Percentiles rank a stretch among this genome's conserved stretches.
These are phyloP conservation scores for Mallotus villosus DNA, from an alignment of 2,797 vertebrate species.

Conservation along the genomic window DNA sequence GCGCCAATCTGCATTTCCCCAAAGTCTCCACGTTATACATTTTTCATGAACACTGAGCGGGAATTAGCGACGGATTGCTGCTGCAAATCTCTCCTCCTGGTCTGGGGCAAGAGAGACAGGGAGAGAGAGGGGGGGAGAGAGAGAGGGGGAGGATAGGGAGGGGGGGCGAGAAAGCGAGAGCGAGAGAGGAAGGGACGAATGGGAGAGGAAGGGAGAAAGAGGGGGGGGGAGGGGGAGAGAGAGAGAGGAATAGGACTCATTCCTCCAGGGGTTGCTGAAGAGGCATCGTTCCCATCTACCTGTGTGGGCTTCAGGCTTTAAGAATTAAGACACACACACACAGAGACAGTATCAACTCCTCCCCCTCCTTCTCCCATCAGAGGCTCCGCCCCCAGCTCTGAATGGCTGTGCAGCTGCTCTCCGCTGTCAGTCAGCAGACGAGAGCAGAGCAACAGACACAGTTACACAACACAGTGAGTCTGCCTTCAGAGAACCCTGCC, in stretches of 20 bases:
- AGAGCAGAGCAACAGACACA: neutral
- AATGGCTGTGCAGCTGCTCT: slow-evolving; percentile 22
- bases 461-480: neutral
- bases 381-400: neutral
- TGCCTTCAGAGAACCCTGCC: neutral
- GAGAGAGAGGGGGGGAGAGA: neutral
- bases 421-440: slow-evolving; percentile 20
- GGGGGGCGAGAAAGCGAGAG: neutral
- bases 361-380: neutral
- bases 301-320: slow-evolving; percentile 7
- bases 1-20: slow-evolving; percentile 75
- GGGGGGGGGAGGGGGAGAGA: neutral
- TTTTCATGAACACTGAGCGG: slow-evolving; percentile 79
- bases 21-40: slow-evolving; percentile 76
- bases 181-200: slow-evolving; percentile 11
- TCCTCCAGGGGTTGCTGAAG: slow-evolving; percentile 14
- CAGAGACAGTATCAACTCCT: neutral
- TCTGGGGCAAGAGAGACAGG: slow-evolving; percentile 43
- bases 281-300: slow-evolving; percentile 23
- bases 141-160: neutral
- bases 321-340: neutral
- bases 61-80: slow-evolving; percentile 75
- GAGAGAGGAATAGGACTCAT: slow-evolving; percentile 10
- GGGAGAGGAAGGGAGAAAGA: neutral
- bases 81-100: slow-evolving; percentile 73